A percentile compares a stretch with the other conserved stretches of the same genome.
Evolutionary conservation across 2,888 invertebrate genomes (phyloP).

Genomic region (Sarcophaga rosellei): DNA sequence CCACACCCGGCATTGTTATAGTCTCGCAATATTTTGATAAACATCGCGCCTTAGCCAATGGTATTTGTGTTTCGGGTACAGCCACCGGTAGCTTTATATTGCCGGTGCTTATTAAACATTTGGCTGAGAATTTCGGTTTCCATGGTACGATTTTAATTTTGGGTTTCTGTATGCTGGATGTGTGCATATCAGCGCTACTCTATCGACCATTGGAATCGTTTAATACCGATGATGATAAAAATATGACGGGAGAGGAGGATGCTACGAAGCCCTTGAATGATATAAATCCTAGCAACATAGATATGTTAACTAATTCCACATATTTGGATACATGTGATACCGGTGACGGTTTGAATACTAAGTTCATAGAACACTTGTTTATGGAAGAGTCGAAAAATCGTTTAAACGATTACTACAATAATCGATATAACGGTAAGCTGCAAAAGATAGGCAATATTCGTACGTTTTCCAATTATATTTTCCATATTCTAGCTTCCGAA

Average conservation of each 20-base stretch:
- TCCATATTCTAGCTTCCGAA: slow-evolving; percentile 46
- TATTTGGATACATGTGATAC: slow-evolving; percentile 79
- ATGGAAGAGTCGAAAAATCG: slow-evolving; percentile 81
- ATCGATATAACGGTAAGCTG: slow-evolving; percentile 71
- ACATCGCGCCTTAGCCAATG: slow-evolving; percentile 89
- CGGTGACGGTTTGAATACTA: slow-evolving; percentile 77
- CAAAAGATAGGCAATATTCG: slow-evolving; percentile 73
- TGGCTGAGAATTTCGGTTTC: slow-evolving; percentile 87
- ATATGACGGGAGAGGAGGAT: slow-evolving; percentile 71
- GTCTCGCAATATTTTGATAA: slow-evolving; percentile 91
- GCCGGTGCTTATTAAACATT: slow-evolving; percentile 87
- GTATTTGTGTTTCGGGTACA: slow-evolving; percentile 90
- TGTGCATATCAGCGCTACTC: slow-evolving; percentile 87
- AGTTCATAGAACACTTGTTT: slow-evolving; percentile 81
- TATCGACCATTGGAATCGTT: slow-evolving; percentile 83
- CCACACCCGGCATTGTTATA: slow-evolving; percentile 90
- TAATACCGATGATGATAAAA: slow-evolving; percentile 69
- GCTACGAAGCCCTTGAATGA: slow-evolving; percentile 76
- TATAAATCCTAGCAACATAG: slow-evolving; percentile 78
- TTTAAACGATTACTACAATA: slow-evolving; percentile 79
- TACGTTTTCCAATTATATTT: background rate
- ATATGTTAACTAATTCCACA: slow-evolving; percentile 79
- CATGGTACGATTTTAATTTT: slow-evolving; percentile 87
- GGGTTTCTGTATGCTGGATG: slow-evolving; percentile 89
- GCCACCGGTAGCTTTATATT: slow-evolving; percentile 90